These are phyloP conservation scores for Bathynomus jamesi DNA, from an alignment of 1,140 invertebrate genomes.

Conservation along the genomic window DNA sequence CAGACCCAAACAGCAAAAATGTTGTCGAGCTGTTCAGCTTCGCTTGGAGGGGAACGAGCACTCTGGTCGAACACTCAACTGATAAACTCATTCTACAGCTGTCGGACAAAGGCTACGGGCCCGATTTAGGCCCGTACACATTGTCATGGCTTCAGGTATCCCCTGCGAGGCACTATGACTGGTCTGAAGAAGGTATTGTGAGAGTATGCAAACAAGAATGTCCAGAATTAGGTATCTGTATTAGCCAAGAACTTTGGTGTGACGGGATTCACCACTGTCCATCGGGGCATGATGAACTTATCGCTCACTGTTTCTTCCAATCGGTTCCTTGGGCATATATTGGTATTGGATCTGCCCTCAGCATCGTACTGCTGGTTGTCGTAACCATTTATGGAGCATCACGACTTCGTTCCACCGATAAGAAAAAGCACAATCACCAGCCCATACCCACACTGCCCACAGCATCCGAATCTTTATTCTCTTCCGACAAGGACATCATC, in stretches of 20 bases:
- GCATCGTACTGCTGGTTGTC: constrained; percentile 26
- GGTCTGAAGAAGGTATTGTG: constrained; percentile 38
- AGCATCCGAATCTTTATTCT: constrained; percentile 29
- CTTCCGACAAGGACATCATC: constrained; percentile 29
- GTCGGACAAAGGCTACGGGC: constrained; percentile 12
- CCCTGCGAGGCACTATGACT: constrained; percentile 41
- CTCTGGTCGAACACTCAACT: constrained; percentile 29
- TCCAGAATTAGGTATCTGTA: constrained; percentile 71
- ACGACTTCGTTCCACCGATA: constrained; percentile 23
- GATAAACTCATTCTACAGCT: constrained; percentile 28
- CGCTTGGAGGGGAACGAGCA: constrained; percentile 55
- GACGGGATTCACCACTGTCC: constrained; percentile 77
- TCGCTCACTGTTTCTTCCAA: constrained; percentile 44
- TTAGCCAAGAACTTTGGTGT: constrained; percentile 79
- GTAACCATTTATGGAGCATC: constrained; percentile 32
- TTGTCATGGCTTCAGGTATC: constrained; percentile 76
- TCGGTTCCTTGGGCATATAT: constrained; percentile 37
- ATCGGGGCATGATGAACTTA: constrained; percentile 74
- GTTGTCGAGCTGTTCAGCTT: constrained; percentile 72
- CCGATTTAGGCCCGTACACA: constrained; percentile 55
- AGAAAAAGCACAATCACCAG: constrained; percentile 25
- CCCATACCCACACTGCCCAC: constrained; percentile 30
- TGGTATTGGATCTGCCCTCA: constrained; percentile 27
- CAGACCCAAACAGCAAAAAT: constrained; percentile 52
- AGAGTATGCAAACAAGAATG: constrained; percentile 70